phyloP scores from a whole-genome alignment of 64 coral and sea anemone genomes.

The Anthopleura sola region DNA sequence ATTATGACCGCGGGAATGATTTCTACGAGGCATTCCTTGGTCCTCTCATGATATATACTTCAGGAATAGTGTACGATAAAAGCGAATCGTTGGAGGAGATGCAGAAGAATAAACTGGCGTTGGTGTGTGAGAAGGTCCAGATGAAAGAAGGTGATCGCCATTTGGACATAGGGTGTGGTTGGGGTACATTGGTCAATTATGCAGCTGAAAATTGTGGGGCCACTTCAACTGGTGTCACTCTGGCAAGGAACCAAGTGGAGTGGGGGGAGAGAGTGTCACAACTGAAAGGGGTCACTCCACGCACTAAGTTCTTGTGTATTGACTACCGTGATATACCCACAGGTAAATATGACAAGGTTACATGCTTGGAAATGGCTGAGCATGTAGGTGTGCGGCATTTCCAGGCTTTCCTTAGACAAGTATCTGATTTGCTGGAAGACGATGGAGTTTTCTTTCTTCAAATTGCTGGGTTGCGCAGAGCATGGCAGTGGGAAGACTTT shows the following conservation, averaged over 20 bases:
- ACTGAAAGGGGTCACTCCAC: constrained; percentile 39
- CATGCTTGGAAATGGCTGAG: constrained; percentile 99
- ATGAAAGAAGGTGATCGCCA: constrained; percentile 72
- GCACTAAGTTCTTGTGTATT: constrained; percentile 78
- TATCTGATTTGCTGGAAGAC: constrained; percentile 90
- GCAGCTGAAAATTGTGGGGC: constrained; percentile 77
- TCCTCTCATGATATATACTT: constrained; percentile 91
- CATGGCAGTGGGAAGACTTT: constrained; percentile 99
- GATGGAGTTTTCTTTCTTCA: constrained; percentile 97
- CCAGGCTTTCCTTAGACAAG: constrained; percentile 83
- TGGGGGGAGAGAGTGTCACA: constrained; percentile 61
- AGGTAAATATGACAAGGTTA: constrained; percentile 80
- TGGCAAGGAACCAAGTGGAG: constrained; percentile 87
- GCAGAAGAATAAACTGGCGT: constrained; percentile 80
- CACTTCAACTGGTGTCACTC: constrained; percentile 71
- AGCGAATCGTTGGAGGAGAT: constrained; percentile 87
- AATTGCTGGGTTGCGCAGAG: constrained; percentile 88
- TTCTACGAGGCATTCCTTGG: constrained; percentile 94
- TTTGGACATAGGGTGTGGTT: constrained; percentile 97
- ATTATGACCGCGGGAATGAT: constrained; percentile 95
- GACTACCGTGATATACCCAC: constrained; percentile 97
- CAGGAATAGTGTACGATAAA: constrained; percentile 65
- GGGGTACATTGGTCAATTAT: constrained; percentile 96
- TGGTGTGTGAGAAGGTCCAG: constrained; percentile 85
- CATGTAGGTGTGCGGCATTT: constrained; percentile 96